Base-by-base conservation (phyloP, 2,797 vertebrate genomes). In the Pogoniulus pusillus region DNA sequence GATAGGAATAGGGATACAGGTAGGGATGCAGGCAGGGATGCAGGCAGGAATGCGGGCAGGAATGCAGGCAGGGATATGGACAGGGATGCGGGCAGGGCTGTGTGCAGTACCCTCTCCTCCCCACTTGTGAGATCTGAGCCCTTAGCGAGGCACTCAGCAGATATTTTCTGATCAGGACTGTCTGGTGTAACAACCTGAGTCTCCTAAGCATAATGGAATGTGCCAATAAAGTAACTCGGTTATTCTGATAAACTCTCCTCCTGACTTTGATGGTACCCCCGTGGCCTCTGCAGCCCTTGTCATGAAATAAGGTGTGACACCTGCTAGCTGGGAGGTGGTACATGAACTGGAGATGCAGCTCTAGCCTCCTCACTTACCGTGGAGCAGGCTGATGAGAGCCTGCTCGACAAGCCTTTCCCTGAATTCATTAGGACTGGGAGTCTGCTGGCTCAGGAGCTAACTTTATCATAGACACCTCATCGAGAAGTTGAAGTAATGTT, bases 401-500 rank as follows among this genome's bases (percentile, higher is more conserved):
- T 26, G 16, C 34, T 29, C 17, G 8, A 32, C 2, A 22, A 63
- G 70, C 62, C 29, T 63, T 39, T 10, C 8, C 2, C 71, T 86
- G 93, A 62, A 79, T 95, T 90, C 93, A 58, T 93, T 70, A 89
- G 91, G 63, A 10, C 47, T 41, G 73, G 54, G 76, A 93, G 64
- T 55, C 76, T 72, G 49, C 60, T 17, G 68, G 82, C 80, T 85
- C 43, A 5, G 81, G 91, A 94, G 93, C 88, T 85, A 92, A 95
- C 94, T 96, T 94, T 80, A 78, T 91, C 93, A 87, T 7, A 85
- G 92, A 93, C 83, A 94, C 85, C 91, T 95, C 92, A 92, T 91
- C 49, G 59, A 93, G 95, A 96, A 95, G 92, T 83, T 95, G 92
- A 96, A 96, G 96, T 95, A 95, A 95, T 97, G 95, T 97, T 97